Evolutionary conservation across 2,888 invertebrate genomes (phyloP), one percentile per base, ranked within the genome.

Genomic region (Aplocera efformata): DNA sequence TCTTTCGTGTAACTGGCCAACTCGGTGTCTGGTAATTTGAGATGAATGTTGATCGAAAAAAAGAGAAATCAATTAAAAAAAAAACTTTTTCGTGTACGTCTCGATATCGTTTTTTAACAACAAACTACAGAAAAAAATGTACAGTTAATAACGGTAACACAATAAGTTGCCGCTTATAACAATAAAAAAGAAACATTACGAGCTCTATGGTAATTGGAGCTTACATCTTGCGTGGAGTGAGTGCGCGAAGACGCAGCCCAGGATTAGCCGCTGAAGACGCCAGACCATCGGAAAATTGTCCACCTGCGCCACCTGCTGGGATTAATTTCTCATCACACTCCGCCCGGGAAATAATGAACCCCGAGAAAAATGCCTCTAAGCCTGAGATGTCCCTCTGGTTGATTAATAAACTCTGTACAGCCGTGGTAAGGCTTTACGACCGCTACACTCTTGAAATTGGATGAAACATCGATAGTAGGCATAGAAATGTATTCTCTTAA

Each of bases 281-380:
- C 37, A 28, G 28, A 43, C 48, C 40, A 66, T 66, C 61, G 64
- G 77, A 58, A 75, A 76, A 81, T 79, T 75, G 78, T 72, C 67
- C 84, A 81, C 79, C 82, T 81, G 83, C 70, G 68, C 56, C 80
- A 78, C 79, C 80, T 80, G 78, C 67, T 62, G 62, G 82, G 86
- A 85, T 86, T 86, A 86, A 85, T 86, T 82, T 83, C 85, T 85
- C 83, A 85, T 86, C 84, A 85, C 76, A 71, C 63, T 66, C 64
- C 63, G 67, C 72, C 69, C 60, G 58, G 64, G 67, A 76, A 72
- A 79, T 82, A 88, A 88, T 84, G 85, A 79, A 75, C 75, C 72
- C 65, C 57, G 58, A 79, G 81, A 83, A 88, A 86, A 86, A 86
- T 79, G 66, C 75, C 63, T 72, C 70, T 72, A 72, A 76, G 72